Evolutionary conservation across 2,113 vertebrate genomes (phyloP).

Genomic region (Illadopsis cleaveri): DNA sequence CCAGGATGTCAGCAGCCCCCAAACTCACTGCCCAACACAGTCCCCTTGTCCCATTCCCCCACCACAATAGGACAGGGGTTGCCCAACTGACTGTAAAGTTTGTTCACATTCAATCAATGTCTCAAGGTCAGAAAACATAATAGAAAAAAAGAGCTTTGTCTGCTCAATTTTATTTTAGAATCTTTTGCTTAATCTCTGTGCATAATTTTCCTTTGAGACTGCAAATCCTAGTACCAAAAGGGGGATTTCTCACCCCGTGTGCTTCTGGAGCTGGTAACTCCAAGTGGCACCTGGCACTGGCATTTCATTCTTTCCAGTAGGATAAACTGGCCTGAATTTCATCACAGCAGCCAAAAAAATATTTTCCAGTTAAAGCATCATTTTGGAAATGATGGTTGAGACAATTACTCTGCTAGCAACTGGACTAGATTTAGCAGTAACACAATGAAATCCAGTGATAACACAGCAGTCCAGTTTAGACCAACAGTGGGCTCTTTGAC

Average conservation of each 20-base stretch:
- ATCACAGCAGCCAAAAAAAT: conserved; percentile 14
- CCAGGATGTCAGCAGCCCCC: background rate
- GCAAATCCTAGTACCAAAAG: background rate
- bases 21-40: background rate
- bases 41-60: background rate
- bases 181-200: background rate
- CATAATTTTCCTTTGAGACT: background rate
- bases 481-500: background rate
- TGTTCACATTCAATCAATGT: background rate
- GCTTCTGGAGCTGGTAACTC: conserved; percentile 7
- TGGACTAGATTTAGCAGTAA: background rate
- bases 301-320: conserved; percentile 51
- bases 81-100: background rate
- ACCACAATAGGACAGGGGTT: background rate
- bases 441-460: background rate
- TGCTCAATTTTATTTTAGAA: background rate
- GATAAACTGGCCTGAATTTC: conserved; percentile 1
- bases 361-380: conserved; percentile 1
- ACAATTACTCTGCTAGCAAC: background rate
- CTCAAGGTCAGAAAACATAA: background rate
- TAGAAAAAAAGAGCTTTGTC: background rate
- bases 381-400: background rate
- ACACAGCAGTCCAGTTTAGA: background rate
- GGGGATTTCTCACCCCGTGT: background rate
- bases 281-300: conserved; percentile 27